Conservation (phyloP, 2,113 vertebrate genomes). For the Catharus bicknelli region DNA sequence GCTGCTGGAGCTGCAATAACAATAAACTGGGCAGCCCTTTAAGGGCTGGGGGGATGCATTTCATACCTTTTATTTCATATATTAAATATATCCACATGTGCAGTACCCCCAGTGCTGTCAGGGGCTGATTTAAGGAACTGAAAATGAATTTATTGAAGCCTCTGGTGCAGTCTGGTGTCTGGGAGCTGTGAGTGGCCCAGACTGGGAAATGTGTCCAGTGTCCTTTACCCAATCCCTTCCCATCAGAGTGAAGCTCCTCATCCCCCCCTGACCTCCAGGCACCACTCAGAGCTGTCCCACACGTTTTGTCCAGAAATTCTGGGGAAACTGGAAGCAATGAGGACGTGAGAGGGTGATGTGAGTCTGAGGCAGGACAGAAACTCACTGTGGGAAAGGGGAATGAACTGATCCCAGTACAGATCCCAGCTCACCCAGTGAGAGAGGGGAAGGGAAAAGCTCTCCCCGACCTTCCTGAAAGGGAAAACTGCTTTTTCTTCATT, state of each 20-base stretch:
- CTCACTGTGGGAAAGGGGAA: background rate
- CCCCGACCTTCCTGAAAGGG: background rate
- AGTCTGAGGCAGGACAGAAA: background rate
- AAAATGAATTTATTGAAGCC: constrained; percentile 14
- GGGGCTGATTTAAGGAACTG: constrained; percentile 42
- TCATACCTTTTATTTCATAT: background rate
- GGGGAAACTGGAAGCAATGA: background rate
- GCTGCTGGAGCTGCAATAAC: background rate
- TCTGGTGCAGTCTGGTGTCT: constrained; percentile 22
- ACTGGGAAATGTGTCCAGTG: background rate
- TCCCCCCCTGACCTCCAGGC: background rate
- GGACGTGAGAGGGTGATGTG: background rate
- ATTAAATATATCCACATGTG: constrained; percentile 5
- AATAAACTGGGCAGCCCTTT: constrained; percentile 2
- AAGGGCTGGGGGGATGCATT: background rate
- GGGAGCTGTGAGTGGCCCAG: constrained; percentile 24
- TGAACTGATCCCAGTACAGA: background rate
- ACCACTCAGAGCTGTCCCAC: background rate
- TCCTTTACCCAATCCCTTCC: background rate
- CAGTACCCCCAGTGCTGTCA: constrained; percentile 17
- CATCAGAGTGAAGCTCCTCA: background rate
- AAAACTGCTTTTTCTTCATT: background rate
- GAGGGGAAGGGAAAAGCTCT: background rate
- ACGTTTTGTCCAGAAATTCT: background rate
- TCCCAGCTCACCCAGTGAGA: background rate